These are phyloP conservation scores for Oxyteleia sp. DNA, from an alignment of 2,888 invertebrate species.

Conservation along the genomic window DNA sequence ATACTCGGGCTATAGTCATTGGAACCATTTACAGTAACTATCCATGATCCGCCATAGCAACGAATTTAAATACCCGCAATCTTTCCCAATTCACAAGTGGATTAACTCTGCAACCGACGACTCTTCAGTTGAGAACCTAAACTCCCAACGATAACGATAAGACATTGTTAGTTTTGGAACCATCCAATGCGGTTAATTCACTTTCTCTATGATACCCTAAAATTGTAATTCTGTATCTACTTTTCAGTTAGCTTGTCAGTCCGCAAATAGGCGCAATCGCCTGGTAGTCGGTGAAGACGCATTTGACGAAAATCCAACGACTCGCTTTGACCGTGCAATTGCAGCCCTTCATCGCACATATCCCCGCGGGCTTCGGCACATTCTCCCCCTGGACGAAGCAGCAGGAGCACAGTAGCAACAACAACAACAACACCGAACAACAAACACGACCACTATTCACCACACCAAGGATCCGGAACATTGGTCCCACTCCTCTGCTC, in stretches of 20 bases:
- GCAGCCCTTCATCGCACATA: constrained; percentile 90
- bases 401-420: constrained; percentile 72
- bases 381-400: constrained; percentile 73
- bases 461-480: constrained; percentile 76
- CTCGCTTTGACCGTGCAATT: constrained; percentile 89
- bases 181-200: neutral
- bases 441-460: constrained; percentile 79
- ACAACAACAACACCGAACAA: constrained; percentile 80
- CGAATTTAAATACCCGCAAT: no score
- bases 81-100: no score
- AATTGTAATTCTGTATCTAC: neutral
- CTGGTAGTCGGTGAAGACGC: constrained; percentile 90
- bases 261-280: constrained; percentile 87
- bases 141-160: constrained; percentile 17
- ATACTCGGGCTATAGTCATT: neutral
- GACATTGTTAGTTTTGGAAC: neutral
- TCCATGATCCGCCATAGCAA: no score
- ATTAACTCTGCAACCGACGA: no score
- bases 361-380: constrained; percentile 82
- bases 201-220: neutral
- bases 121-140: constrained; percentile 14
- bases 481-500: constrained; percentile 73
- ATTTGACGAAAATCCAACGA: constrained; percentile 91
- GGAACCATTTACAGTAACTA: neutral
- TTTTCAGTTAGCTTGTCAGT: neutral